Percentiles rank a stretch among this genome's conserved stretches.
phyloP scores from a whole-genome alignment of 1,140 invertebrate genomes.

The Drosophila novamexicana region DNA sequence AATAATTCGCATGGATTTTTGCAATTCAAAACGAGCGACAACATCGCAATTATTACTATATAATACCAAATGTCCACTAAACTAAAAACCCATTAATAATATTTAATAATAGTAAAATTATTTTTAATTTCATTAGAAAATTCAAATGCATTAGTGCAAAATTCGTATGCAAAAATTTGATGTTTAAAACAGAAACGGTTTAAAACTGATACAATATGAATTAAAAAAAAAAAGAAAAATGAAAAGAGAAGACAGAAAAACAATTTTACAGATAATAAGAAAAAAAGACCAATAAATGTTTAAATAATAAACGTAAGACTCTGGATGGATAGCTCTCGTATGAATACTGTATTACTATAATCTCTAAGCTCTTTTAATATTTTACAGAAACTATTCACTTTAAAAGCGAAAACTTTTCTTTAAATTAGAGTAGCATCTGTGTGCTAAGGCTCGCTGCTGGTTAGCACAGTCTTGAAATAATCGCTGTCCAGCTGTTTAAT shows the following conservation, averaged over 20 bases:
- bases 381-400: neutral
- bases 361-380: neutral
- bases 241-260: neutral
- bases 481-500: constrained; percentile 75
- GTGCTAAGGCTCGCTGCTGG: constrained; percentile 41
- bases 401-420: no score
- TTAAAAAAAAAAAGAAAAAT: constrained; percentile 18
- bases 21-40: constrained; percentile 15
- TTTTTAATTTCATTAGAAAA: constrained; percentile 72
- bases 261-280: constrained; percentile 51
- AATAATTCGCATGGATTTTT: constrained; percentile 44
- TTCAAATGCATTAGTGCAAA: constrained; percentile 37
- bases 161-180: constrained; percentile 54
- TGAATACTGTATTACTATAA: neutral
- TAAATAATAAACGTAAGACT: constrained; percentile 37
- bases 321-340: constrained; percentile 27
- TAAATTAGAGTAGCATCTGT: neutral
- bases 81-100: constrained; percentile 43
- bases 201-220: constrained; percentile 59
- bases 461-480: constrained; percentile 67
- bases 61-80: constrained; percentile 65
- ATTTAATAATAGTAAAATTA: constrained; percentile 51
- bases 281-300: constrained; percentile 70
- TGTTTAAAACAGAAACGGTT: constrained; percentile 63
- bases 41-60: constrained; percentile 30